A percentile compares a stretch with the other conserved stretches of the same genome.
These are phyloP conservation scores for Tetragonula carbonaria DNA, from an alignment of 2,888 invertebrate species.

Conservation along the genomic window DNA sequence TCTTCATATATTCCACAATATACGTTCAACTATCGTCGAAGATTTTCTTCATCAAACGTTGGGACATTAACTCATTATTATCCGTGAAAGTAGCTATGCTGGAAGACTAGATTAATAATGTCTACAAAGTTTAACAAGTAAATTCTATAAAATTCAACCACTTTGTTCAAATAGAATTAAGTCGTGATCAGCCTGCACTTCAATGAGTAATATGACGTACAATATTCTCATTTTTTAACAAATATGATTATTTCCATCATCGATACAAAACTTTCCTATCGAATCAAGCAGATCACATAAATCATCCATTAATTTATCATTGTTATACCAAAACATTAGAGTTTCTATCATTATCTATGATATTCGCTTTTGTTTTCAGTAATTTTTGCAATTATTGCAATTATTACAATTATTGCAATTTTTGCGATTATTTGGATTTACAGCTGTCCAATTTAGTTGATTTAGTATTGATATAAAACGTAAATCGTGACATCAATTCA, in stretches of 20 bases:
- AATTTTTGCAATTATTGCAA: too few relatives aligned
- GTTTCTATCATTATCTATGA: too few relatives aligned
- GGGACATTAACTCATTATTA: slow-evolving; percentile 36
- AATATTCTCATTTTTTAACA: slow-evolving; percentile 63
- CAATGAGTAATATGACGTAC: slow-evolving; percentile 63
- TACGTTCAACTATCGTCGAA: slow-evolving; percentile 37
- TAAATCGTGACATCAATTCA: neutral
- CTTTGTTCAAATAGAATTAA: slow-evolving; percentile 57
- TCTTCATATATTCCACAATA: slow-evolving; percentile 48
- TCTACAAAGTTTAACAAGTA: slow-evolving; percentile 69
- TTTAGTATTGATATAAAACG: too few relatives aligned
- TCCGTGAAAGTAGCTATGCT: slow-evolving; percentile 66
- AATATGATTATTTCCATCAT: slow-evolving; percentile 12
- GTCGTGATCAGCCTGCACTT: slow-evolving; percentile 50
- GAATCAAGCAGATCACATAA: neutral
- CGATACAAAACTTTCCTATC: neutral
- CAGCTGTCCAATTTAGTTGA: too few relatives aligned
- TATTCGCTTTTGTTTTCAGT: too few relatives aligned
- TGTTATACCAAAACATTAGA: too few relatives aligned
- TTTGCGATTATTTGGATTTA: too few relatives aligned
- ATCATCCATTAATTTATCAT: neutral
- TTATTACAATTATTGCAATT: too few relatives aligned
- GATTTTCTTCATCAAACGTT: slow-evolving; percentile 28
- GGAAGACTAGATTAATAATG: slow-evolving; percentile 80
- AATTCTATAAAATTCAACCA: slow-evolving; percentile 37